Percentiles rank a stretch among this genome's conserved stretches.
These are phyloP conservation scores for Dinomys branickii DNA, from an alignment of 2,113 vertebrate species.

Conservation along the genomic window DNA sequence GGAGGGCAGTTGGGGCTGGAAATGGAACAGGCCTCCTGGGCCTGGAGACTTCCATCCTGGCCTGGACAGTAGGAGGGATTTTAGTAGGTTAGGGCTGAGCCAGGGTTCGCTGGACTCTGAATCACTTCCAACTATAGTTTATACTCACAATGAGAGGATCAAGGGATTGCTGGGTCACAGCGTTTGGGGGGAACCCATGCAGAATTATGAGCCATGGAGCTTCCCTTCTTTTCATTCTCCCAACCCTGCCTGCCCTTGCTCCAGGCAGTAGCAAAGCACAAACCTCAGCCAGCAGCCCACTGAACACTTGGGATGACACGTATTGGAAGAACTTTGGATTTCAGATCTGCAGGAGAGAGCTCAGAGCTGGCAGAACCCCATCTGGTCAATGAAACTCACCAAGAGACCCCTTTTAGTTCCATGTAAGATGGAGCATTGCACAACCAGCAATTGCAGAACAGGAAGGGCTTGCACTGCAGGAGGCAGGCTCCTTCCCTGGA, in stretches of 20 bases:
- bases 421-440: background rate
- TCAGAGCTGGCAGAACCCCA: background rate
- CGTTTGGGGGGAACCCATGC: background rate
- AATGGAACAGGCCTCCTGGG: background rate
- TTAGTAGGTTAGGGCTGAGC: background rate
- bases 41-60: slow-evolving; percentile 4
- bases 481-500: background rate
- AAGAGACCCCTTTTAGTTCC: background rate
- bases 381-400: background rate
- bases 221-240: background rate
- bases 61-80: background rate
- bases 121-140: background rate
- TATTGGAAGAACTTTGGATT: background rate
- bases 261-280: background rate
- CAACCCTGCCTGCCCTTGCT: background rate
- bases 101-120: background rate
- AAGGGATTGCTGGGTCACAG: background rate
- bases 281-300: background rate
- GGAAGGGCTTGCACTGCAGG: background rate
- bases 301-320: too few species aligned
- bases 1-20: background rate
- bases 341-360: background rate
- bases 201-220: background rate
- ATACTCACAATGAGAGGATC: background rate
- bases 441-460: background rate